Percentiles rank a stretch among this genome's conserved stretches.
Evolutionary conservation across 2,797 vertebrate species (phyloP).

Genomic region (Lacerta agilis): DNA sequence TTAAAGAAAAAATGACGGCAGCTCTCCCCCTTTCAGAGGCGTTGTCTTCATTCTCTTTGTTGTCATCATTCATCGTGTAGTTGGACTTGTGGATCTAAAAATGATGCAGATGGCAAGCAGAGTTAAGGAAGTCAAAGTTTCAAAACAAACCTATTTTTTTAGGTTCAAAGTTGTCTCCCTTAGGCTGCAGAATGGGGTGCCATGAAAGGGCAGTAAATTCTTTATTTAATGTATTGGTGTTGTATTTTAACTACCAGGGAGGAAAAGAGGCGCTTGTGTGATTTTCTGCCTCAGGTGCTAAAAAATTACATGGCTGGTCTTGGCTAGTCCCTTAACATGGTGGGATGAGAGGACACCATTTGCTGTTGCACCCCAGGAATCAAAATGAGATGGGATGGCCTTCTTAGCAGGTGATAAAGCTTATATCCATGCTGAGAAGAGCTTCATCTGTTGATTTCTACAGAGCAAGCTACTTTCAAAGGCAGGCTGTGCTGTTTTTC

Average conservation of each 20-base stretch:
- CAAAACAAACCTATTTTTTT: background rate
- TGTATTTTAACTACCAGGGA: no score
- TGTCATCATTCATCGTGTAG: slow-evolving; percentile 91
- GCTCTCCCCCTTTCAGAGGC: slow-evolving; percentile 84
- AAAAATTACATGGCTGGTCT: no score
- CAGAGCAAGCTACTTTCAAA: background rate
- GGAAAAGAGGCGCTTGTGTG: no score
- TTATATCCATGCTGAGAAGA: background rate
- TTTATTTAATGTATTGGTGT: no score
- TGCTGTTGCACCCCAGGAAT: background rate
- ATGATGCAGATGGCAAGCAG: slow-evolving; percentile 14
- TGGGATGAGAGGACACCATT: no score
- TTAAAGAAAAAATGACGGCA: slow-evolving; percentile 94
- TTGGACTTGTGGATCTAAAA: slow-evolving; percentile 86
- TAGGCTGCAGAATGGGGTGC: no score
- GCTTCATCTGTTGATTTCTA: background rate
- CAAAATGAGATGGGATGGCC: background rate
- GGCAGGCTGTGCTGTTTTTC: background rate
- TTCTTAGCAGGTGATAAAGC: background rate
- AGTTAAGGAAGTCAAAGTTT: background rate
- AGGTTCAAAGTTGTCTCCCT: background rate
- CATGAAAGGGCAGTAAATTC: no score
- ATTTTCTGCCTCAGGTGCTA: no score
- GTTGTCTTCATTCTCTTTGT: slow-evolving; percentile 89
- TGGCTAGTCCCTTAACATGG: no score